Evolutionary conservation across 2,113 vertebrate genomes (phyloP).

Genomic region (Butorides virescens): DNA sequence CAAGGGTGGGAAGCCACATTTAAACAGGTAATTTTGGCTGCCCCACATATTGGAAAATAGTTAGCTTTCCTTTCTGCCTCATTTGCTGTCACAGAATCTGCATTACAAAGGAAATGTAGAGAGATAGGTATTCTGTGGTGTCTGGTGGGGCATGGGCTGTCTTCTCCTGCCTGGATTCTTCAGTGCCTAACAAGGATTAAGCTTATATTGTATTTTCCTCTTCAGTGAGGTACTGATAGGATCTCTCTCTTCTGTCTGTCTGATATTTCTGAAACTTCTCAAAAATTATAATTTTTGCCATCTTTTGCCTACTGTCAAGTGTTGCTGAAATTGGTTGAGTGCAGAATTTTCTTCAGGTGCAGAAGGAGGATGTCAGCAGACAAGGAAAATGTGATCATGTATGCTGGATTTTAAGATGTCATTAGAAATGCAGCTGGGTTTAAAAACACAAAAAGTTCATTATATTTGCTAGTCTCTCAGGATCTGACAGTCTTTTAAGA

Average conservation of each 20-base stretch:
- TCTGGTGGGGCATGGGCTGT: neutral
- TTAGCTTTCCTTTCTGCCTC: neutral
- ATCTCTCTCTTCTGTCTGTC: neutral
- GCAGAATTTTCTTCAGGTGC: neutral
- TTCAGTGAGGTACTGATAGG: neutral
- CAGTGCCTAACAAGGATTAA: neutral
- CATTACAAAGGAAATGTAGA: neutral
- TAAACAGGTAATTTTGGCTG: neutral
- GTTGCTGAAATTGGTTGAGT: neutral
- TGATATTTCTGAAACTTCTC: neutral
- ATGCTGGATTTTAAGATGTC: neutral
- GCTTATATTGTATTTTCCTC: neutral
- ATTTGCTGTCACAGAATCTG: neutral
- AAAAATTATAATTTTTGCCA: neutral
- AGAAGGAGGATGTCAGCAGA: neutral
- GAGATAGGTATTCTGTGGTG: neutral
- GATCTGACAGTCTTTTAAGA: neutral
- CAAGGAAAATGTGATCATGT: neutral
- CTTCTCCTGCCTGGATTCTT: neutral
- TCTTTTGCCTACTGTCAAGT: neutral
- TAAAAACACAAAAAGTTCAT: slow-evolving; percentile 33
- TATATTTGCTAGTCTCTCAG: neutral
- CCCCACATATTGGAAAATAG: fast-evolving
- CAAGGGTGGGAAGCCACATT: neutral
- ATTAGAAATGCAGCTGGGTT: neutral